Percentiles rank a stretch among this genome's conserved stretches.
Conservation (phyloP, 1,140 invertebrate species). For the Augochlora pura region DNA sequence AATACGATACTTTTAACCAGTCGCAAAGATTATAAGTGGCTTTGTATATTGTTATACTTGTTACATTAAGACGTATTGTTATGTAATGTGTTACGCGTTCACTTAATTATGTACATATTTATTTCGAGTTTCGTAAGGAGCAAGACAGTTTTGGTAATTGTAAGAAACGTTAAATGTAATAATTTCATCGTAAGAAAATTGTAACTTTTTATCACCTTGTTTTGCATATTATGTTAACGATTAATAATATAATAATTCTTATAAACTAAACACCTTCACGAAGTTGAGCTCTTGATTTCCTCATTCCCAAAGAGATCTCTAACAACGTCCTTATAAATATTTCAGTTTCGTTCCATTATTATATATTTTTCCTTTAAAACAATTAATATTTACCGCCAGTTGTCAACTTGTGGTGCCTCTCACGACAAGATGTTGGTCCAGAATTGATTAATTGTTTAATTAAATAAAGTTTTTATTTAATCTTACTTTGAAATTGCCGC, state of each 20-base stretch:
- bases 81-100: slow-evolving; percentile 58
- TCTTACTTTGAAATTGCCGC: too few relatives aligned
- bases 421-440: too few relatives aligned
- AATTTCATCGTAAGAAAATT: slow-evolving; percentile 26
- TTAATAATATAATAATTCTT: slow-evolving; percentile 52
- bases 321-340: too few relatives aligned
- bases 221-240: slow-evolving; percentile 63
- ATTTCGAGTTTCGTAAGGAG: slow-evolving; percentile 44
- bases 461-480: too few relatives aligned
- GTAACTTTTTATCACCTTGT: slow-evolving; percentile 49
- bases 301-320: too few relatives aligned
- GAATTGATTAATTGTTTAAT: too few relatives aligned
- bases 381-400: too few relatives aligned
- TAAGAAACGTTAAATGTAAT: slow-evolving; percentile 47
- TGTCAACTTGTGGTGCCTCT: too few relatives aligned
- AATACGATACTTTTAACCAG: slow-evolving; percentile 32
- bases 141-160: slow-evolving; percentile 46
- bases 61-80: slow-evolving; percentile 53
- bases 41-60: slow-evolving; percentile 62
- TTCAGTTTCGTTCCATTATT: too few relatives aligned
- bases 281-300: too few relatives aligned
- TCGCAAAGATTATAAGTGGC: slow-evolving; percentile 29
- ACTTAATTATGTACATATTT: slow-evolving; percentile 61
- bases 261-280: slow-evolving; percentile 28
- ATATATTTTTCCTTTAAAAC: too few relatives aligned